phyloP scores from a whole-genome alignment of 2,888 invertebrate species.

The Yponomeuta plumbellus region DNA sequence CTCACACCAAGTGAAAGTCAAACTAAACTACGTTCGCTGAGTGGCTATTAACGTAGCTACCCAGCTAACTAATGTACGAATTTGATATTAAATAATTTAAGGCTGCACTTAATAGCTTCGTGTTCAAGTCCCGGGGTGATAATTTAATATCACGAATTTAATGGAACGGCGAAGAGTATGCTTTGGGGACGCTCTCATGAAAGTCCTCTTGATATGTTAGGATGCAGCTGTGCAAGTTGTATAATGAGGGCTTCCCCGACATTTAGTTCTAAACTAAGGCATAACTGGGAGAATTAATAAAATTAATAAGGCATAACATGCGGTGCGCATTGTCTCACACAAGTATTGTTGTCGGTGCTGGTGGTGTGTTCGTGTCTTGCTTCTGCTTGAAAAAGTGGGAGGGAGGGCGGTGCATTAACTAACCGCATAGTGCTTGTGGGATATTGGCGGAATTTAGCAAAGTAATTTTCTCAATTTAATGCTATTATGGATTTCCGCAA shows the following conservation, averaged over 20 bases:
- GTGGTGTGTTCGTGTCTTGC: too few species aligned
- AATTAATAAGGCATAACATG: too few species aligned
- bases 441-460: too few species aligned
- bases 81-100: not conserved
- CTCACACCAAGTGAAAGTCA: not conserved
- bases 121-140: not conserved
- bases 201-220: not conserved
- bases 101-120: not conserved
- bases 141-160: not conserved
- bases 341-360: too few species aligned
- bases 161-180: not conserved
- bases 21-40: not conserved
- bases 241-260: not conserved
- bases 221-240: not conserved
- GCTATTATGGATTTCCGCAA: too few species aligned
- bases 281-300: slow-evolving; percentile 1
- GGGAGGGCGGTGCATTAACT: too few species aligned
- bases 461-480: too few species aligned
- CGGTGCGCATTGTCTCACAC: too few species aligned
- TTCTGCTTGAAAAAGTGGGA: too few species aligned
- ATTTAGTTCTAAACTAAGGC: not conserved
- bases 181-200: not conserved
- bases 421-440: too few species aligned
- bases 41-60: not conserved
- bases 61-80: not conserved